These are phyloP conservation scores for Dromococcyx pavoninus DNA, from an alignment of 2,797 vertebrate species.

Conservation along the genomic window DNA sequence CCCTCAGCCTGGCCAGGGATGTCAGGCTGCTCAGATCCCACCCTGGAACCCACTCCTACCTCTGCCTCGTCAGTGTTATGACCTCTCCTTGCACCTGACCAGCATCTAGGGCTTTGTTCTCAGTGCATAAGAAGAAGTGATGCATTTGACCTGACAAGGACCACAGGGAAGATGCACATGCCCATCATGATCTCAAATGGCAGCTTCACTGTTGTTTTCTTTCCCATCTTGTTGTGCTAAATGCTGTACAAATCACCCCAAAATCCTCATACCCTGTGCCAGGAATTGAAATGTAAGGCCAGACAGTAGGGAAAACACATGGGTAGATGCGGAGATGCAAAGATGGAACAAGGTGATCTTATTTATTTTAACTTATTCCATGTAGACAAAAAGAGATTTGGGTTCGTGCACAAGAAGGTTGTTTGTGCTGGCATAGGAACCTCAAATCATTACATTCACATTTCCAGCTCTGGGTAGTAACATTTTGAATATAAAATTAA, in stretches of 20 bases:
- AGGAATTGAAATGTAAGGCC: background rate
- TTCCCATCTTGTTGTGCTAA: background rate
- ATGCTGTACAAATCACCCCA: background rate
- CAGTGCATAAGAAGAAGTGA: background rate
- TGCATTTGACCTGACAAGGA: accelerated
- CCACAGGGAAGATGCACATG: accelerated
- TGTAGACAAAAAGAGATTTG: background rate
- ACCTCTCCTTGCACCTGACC: accelerated
- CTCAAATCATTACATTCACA: background rate
- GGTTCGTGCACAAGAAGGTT: background rate
- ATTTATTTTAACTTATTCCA: background rate
- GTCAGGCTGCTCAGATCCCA: background rate
- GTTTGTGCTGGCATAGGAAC: constrained; percentile 32
- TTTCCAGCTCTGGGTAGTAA: constrained; percentile 6
- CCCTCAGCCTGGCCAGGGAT: background rate
- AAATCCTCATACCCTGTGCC: background rate
- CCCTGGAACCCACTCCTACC: background rate
- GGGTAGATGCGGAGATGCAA: background rate
- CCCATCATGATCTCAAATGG: background rate
- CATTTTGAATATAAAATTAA: constrained; percentile 32
- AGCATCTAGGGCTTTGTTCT: background rate
- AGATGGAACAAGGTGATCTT: background rate
- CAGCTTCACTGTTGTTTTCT: background rate
- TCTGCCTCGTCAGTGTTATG: background rate
- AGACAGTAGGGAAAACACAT: background rate